Evolutionary conservation across 92 coral and sea anemone genomes (phyloP).

Genomic region (Hydrozoanthus gracilis): DNA sequence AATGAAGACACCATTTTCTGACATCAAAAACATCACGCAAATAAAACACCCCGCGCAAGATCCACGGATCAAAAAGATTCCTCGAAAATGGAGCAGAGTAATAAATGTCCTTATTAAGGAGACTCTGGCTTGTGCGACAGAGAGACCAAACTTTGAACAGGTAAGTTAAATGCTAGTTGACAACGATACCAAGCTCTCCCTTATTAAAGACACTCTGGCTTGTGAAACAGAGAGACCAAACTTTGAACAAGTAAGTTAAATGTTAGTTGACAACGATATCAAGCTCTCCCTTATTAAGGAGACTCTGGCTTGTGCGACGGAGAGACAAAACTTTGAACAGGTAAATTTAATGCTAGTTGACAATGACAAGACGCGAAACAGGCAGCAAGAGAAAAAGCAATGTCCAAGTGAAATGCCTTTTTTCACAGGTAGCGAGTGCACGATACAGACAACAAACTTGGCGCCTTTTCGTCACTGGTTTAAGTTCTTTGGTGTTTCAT

Average conservation of each 20-base stretch:
- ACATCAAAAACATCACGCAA: conserved; percentile 57
- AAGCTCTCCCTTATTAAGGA: conserved; percentile 72
- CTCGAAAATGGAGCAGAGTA: conserved; percentile 77
- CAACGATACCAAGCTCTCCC: not conserved
- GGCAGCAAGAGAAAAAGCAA: no score
- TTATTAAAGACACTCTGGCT: conserved; percentile 79
- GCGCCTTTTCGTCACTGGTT: no score
- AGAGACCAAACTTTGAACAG: conserved; percentile 88
- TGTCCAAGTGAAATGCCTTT: no score
- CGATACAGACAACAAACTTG: no score
- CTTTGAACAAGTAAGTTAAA: conserved; percentile 76
- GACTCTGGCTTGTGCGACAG: conserved; percentile 64
- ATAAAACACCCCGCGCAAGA: conserved; percentile 57
- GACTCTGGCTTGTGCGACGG: conserved; percentile 64
- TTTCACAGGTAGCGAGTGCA: no score
- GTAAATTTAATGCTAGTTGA: conserved; percentile 34
- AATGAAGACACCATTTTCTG: conserved; percentile 64
- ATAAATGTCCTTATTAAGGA: conserved; percentile 78
- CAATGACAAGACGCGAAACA: no score
- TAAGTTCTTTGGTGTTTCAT: no score
- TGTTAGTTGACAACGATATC: no score
- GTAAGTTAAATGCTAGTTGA: conserved; percentile 35
- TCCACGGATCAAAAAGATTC: conserved; percentile 69
- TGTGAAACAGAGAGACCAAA: conserved; percentile 74
- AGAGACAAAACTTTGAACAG: conserved; percentile 88